phyloP scores from a whole-genome alignment of 2,888 invertebrate genomes.

The Iphiclides podalirius region DNA sequence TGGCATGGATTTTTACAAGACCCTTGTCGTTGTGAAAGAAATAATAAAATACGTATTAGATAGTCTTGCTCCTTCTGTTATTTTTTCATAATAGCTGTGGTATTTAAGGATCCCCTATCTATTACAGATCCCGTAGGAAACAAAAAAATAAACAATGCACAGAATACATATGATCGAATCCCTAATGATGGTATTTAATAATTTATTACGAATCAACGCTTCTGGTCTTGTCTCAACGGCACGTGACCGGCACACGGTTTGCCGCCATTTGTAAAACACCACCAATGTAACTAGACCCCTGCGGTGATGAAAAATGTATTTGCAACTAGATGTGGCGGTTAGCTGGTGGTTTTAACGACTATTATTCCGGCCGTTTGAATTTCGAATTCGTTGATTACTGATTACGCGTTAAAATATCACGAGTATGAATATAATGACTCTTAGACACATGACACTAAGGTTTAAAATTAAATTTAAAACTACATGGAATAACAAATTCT shows the following conservation, averaged over 20 bases:
- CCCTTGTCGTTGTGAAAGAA: too few species aligned
- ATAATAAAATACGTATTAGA: too few species aligned
- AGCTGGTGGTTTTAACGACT: conserved; percentile 47
- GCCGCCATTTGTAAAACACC: conserved; percentile 53
- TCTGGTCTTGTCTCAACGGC: conserved; percentile 61
- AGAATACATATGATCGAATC: conserved; percentile 58
- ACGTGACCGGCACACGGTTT: conserved; percentile 67
- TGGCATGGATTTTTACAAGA: too few species aligned
- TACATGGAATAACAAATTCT: too few species aligned
- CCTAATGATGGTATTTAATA: conserved; percentile 72
- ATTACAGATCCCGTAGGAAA: conserved; percentile 59
- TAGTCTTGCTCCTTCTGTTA: too few species aligned
- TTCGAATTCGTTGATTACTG: conserved; percentile 43
- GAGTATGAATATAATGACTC: conserved; percentile 24
- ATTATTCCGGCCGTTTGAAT: conserved; percentile 70
- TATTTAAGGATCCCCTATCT: conserved; percentile 53
- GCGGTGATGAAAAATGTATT: neutral
- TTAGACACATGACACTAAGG: conserved; percentile 13
- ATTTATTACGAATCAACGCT: conserved; percentile 72
- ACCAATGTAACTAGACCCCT: conserved; percentile 37
- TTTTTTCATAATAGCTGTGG: too few species aligned
- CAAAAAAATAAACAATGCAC: conserved; percentile 46
- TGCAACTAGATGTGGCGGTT: conserved; percentile 12
- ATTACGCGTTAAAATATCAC: conserved; percentile 10
- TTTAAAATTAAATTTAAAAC: neutral